Percentiles rank a stretch among this genome's conserved stretches.
phyloP scores from a whole-genome alignment of 2,797 vertebrate genomes.

The Chelonia mydas region DNA sequence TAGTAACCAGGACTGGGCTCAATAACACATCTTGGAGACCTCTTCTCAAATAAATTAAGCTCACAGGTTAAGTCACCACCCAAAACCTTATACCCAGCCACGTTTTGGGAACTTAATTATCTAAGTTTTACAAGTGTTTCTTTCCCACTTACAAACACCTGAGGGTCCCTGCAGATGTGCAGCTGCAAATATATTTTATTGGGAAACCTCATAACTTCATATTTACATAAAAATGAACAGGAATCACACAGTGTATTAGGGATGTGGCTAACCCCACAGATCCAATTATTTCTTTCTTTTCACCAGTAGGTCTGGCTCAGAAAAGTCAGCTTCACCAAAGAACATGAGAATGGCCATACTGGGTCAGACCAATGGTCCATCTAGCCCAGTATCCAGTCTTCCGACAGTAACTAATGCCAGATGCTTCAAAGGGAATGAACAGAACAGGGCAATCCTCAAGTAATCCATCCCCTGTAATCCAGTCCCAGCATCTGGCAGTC shows the following conservation, averaged over 20 bases:
- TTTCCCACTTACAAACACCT: neutral
- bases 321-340: neutral
- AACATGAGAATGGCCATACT: too few species aligned
- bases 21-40: constrained; percentile 38
- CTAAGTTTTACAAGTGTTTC: constrained; percentile 66
- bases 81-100: constrained; percentile 5
- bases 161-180: constrained; percentile 28
- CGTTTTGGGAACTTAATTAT: constrained; percentile 61
- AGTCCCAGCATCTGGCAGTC: too few species aligned
- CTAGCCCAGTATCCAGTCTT: too few species aligned
- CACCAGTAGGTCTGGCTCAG: neutral
- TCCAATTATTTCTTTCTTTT: neutral
- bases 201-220: constrained; percentile 3
- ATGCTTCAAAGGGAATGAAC: too few species aligned
- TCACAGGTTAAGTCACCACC: neutral
- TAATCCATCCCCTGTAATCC: too few species aligned
- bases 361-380: too few species aligned
- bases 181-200: constrained; percentile 40
- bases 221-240: constrained; percentile 24
- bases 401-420: too few species aligned
- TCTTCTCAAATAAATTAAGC: constrained; percentile 47
- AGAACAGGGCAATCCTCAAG: too few species aligned
- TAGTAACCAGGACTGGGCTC: constrained; percentile 52
- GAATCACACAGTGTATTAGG: neutral
- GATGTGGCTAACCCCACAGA: neutral